Base-by-base conservation (phyloP, 2,113 vertebrate species). In the Caloenas nicobarica region DNA sequence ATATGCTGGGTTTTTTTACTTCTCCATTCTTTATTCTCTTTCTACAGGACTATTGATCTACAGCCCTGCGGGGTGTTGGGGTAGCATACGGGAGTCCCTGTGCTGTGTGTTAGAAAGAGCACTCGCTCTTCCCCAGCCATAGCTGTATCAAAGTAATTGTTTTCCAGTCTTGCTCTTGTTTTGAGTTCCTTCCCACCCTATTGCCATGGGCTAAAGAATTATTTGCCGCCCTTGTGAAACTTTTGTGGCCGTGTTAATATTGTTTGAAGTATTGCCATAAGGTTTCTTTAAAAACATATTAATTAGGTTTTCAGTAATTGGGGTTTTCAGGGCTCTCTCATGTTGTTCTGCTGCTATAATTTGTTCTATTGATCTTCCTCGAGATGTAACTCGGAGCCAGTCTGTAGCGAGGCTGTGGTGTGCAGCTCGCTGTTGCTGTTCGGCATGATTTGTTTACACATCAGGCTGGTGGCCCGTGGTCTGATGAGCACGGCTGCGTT, bases 271-370 rank as follows among this genome's bases (percentile, higher is more conserved):
- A 61, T 61, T 51, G 93, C 86, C 85, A 78, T 18, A 3, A 44
- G 34, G 86, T 89, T 96, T 92, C 82, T 92, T 97, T 92, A 89
- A 93, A 96, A 95, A 89, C 87, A 88, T 62, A 58, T 88, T 92
- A 87, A 97, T 94, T 93, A 92, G 84, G 68, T 86, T 28, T 33
- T 69, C 74, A 25, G 85, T 93, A 71, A 95, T 92, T 86, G 87
- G 81, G 86, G 61, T 95, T 96, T 92, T 81, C 95, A 53, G 94
- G 93, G 89, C 89, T 51, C 77, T 86, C 64, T 31, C 54, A 3
- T 69, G 16, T 78, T 70, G 78, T 71, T 95, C 89, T 51, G 91
- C 84, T 70, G 60, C 34, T 90, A 23, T 93, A 60, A 93, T 96
- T 94, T 71, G 93, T 83, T 91, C 81, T 57, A 94, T 96, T 93